Conservation (phyloP, 2,888 invertebrate genomes). For the Seira sanloemensis region DNA sequence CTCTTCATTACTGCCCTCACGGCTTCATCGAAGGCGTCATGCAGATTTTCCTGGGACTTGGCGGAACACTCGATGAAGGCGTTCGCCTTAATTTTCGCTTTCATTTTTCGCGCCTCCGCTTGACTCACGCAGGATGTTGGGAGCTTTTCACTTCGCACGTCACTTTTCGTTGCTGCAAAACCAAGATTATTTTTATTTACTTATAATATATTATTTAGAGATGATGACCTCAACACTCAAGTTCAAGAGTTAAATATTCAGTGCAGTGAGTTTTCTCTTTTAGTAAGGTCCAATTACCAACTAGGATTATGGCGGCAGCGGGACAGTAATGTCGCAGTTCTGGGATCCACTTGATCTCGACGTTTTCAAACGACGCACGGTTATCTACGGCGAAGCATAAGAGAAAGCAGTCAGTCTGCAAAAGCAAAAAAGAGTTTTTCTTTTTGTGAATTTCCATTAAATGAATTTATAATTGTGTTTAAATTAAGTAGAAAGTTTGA, state of each 20-base stretch:
- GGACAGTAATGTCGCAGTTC: conserved; percentile 88
- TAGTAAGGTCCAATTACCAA: too few relatives aligned
- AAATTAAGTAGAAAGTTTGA: too few relatives aligned
- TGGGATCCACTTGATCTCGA: conserved; percentile 89
- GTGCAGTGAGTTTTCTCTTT: too few relatives aligned
- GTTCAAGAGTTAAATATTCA: too few relatives aligned
- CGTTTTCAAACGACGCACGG: conserved; percentile 87
- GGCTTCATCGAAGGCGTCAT: conserved; percentile 86
- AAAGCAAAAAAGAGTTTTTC: too few relatives aligned
- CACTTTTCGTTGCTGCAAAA: conserved; percentile 74
- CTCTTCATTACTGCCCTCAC: conserved; percentile 80
- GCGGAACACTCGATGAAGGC: conserved; percentile 91
- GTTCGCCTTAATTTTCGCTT: conserved; percentile 82
- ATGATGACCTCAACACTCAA: too few relatives aligned
- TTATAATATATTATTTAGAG: too few relatives aligned
- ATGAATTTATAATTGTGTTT: too few relatives aligned
- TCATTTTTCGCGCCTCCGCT: conserved; percentile 84
- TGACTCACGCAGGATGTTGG: conserved; percentile 62
- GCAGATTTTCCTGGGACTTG: conserved; percentile 83
- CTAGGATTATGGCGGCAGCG: conserved; percentile 85
- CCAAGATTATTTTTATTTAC: conserved; percentile 9
- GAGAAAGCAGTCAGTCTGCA: conserved; percentile 90
- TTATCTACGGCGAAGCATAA: conserved; percentile 90
- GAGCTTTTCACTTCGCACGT: conserved; percentile 51
- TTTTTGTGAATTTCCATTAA: too few relatives aligned